Percentiles rank a stretch among this genome's conserved stretches.
phyloP scores from a whole-genome alignment of 2,113 vertebrate genomes.

The Tachysurus fulvidraco region DNA sequence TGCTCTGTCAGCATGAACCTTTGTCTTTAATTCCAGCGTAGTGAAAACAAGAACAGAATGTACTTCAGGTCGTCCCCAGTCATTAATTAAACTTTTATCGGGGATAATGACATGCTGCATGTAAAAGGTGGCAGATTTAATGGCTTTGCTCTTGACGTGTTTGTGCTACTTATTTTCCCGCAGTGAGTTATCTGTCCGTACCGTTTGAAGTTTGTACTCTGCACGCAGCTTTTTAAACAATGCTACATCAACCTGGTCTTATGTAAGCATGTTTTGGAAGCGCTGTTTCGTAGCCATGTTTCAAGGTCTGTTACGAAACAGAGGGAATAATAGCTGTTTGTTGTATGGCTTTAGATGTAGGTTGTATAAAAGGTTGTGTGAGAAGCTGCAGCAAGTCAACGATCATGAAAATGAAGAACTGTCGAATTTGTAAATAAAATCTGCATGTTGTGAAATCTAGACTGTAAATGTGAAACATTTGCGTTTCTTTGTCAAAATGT shows the following conservation, averaged over 20 bases:
- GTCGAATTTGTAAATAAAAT: not conserved
- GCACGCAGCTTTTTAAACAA: not conserved
- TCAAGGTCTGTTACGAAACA: conserved; percentile 21
- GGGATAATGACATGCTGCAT: conserved; percentile 41
- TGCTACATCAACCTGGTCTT: not conserved
- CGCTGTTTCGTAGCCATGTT: not conserved
- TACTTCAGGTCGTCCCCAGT: conserved; percentile 31
- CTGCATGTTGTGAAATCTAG: not conserved
- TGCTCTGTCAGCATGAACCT: not conserved
- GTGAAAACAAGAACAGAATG: conserved; percentile 48
- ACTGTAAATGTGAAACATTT: not conserved
- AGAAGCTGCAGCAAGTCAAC: not conserved
- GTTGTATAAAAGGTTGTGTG: not conserved
- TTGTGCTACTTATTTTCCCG: not conserved
- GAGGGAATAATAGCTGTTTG: not conserved
- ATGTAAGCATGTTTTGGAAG: conserved; percentile 10
- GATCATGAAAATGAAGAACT: not conserved
- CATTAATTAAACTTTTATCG: conserved; percentile 28
- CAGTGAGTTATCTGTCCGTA: not conserved
- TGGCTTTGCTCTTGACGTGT: conserved; percentile 20
- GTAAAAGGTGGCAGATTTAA: not conserved
- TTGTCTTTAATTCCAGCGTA: not conserved
- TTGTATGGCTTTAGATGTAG: not conserved
- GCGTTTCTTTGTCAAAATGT: not conserved
- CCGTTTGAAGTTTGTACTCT: conserved; percentile 13